Evolutionary conservation across 2,888 invertebrate genomes (phyloP), one percentile per base, ranked within the genome.

Genomic region (Polyommatus iphigenia): DNA sequence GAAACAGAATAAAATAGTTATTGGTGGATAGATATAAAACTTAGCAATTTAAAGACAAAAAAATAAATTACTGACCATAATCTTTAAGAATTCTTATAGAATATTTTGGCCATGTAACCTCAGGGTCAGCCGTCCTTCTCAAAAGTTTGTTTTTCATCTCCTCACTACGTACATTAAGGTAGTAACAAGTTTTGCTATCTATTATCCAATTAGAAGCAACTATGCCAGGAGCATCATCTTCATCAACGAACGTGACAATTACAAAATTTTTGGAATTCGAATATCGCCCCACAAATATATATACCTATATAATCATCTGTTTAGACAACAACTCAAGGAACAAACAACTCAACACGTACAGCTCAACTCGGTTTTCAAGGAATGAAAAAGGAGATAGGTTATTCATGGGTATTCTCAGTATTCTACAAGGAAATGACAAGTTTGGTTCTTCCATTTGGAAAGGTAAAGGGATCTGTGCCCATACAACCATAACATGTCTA

Each of bases 221-320:
- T 57, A 57, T 57, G 57, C 57, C 57, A 57, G 57, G 57, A 57
- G 57, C 57, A 57, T 57, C 57, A 57, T 57, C 57, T 57, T 57
- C n/a, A 57, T 57, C 57, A n/a, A 57, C 5, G 7, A 57, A 57
- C 7, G n/a, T 57, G 7, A 57, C 57, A 18, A 57, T n/a, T n/a
- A 57, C 15, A 18, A 18, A 5, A 18, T 57, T 57, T 54, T 57
- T 57, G 5, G n/a, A 57, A 7, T 41, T 8, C 8, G 41, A 41
- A 41, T 41, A 41, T 41, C 41, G 41, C 41, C 41, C 41, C 41
- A 41, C 41, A 41, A 41, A 41, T 41, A 41, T 41, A 41, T 8
- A 41, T 8, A 41, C 41, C 41, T 41, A 41, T 41, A 8, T 41
- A 41, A 8, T 41, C 41, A 41, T 41, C 41, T 41, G 41, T 41